Evolutionary conservation across 2,113 vertebrate species (phyloP).

Genomic region (Nyctibius bracteatus): DNA sequence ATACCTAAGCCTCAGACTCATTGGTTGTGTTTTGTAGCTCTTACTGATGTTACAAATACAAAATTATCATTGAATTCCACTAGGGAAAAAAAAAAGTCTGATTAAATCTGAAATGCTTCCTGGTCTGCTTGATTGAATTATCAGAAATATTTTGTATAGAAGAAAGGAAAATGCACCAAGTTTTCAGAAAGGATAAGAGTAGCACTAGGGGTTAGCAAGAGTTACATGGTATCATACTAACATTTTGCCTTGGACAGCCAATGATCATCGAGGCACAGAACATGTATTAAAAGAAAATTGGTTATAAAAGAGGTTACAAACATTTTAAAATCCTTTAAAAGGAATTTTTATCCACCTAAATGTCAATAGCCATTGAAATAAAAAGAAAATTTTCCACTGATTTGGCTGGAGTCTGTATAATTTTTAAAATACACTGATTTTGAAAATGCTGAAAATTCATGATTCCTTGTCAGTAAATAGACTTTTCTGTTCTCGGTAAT

Average conservation of each 20-base stretch:
- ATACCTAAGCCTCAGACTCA: background rate
- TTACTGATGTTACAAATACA: background rate
- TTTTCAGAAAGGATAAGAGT: background rate
- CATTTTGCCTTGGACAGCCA: background rate
- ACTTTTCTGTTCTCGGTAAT: background rate
- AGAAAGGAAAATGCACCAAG: background rate
- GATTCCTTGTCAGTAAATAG: background rate
- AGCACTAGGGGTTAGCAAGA: fast-evolving
- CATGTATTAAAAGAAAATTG: background rate
- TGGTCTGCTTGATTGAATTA: background rate
- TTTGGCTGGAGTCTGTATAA: background rate
- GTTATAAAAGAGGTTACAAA: background rate
- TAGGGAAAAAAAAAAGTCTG: background rate
- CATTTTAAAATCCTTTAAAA: background rate
- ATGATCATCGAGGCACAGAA: background rate
- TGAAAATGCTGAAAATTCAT: background rate
- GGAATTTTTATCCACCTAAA: background rate
- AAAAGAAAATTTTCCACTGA: background rate
- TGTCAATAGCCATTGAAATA: background rate
- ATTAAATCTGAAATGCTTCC: background rate
- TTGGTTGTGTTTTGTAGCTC: background rate
- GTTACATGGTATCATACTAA: fast-evolving
- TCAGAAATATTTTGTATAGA: background rate
- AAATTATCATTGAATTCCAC: background rate
- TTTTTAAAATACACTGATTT: background rate